Evolutionary conservation across 2,888 invertebrate species (phyloP).

Genomic region (Pharmacophagus antenor): DNA sequence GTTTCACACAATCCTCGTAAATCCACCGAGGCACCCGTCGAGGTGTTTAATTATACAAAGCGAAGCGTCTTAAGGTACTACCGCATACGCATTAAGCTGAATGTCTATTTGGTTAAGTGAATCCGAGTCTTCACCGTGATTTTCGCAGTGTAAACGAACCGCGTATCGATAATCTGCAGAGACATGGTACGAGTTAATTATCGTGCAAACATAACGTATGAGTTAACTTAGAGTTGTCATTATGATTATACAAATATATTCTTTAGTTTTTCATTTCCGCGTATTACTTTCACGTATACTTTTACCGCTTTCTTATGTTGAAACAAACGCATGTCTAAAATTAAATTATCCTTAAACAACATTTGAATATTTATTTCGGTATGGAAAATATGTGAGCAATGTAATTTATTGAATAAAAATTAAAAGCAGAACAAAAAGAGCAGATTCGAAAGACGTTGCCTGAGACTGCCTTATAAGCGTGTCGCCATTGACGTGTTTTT

Average conservation of each 20-base stretch:
- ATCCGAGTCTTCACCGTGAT: conserved; percentile 9
- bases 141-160: conserved; percentile 24
- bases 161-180: conserved; percentile 4
- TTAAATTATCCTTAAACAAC: background rate
- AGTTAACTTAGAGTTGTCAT: too few species aligned
- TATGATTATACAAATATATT: background rate
- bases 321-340: background rate
- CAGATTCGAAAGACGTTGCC: background rate
- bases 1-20: conserved; percentile 45
- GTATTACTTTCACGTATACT: background rate
- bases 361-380: background rate
- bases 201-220: too few species aligned
- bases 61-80: conserved; percentile 35
- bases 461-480: background rate
- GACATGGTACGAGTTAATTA: too few species aligned
- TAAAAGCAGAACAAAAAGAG: background rate
- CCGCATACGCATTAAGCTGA: conserved; percentile 31
- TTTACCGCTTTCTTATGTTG: background rate
- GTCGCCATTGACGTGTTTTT: background rate
- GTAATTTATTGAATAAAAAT: background rate
- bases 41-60: conserved; percentile 44
- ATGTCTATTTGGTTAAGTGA: conserved; percentile 28
- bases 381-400: background rate
- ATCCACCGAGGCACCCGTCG: conserved; percentile 36
- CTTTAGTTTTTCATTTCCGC: background rate